Conservation (phyloP, 2,888 invertebrate species). For the Pediacus dermestoides region DNA sequence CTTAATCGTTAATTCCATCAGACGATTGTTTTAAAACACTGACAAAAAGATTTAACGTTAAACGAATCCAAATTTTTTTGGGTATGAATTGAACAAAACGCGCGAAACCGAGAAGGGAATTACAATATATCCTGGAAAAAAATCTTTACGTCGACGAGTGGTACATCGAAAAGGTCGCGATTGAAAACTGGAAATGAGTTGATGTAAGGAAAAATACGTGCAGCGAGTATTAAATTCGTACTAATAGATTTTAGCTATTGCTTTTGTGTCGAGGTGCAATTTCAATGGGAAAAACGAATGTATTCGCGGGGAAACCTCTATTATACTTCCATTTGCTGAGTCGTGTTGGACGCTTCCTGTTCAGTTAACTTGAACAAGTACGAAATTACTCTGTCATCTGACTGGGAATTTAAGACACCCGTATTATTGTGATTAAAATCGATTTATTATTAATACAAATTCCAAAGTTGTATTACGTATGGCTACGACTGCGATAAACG, state of each 20-base stretch:
- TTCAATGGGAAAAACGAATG: constrained; percentile 27
- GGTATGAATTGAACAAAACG: too few relatives aligned
- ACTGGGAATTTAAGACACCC: constrained; percentile 21
- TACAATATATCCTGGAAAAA: too few relatives aligned
- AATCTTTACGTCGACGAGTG: too few relatives aligned
- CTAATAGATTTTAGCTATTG: constrained; percentile 33
- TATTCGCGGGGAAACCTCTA: constrained; percentile 29
- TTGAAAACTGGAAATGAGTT: too few relatives aligned
- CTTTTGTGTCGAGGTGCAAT: constrained; percentile 29
- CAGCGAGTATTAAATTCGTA: constrained; percentile 29
- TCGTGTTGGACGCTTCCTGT: constrained; percentile 27
- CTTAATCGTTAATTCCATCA: constrained; percentile 18
- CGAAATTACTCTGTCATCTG: constrained; percentile 33
- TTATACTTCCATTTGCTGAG: constrained; percentile 30
- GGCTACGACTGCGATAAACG: too few relatives aligned
- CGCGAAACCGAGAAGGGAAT: too few relatives aligned
- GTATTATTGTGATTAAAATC: constrained; percentile 23
- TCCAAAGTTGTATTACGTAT: too few relatives aligned
- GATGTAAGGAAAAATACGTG: constrained; percentile 14
- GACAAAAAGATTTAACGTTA: constrained; percentile 17
- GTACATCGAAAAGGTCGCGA: too few relatives aligned
- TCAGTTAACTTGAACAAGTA: constrained; percentile 35
- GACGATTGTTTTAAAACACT: constrained; percentile 15
- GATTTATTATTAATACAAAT: constrained; percentile 13
- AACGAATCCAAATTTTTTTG: too few relatives aligned